Base-by-base conservation (phyloP, 2,113 vertebrate species). In the Oryzias melastigma region DNA sequence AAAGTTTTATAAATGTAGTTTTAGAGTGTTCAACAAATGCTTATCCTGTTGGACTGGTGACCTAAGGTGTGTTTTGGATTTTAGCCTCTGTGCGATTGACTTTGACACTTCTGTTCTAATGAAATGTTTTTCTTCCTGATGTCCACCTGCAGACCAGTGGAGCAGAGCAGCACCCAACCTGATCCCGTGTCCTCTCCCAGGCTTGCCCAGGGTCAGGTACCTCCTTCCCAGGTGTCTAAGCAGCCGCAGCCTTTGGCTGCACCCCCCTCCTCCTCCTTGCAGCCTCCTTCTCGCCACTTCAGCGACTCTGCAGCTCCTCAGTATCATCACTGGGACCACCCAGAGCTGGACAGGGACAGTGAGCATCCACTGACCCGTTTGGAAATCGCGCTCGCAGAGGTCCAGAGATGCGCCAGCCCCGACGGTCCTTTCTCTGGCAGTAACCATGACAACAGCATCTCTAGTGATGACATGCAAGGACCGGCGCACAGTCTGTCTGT, bases 401-500 rank as follows among this genome's bases (percentile, higher is more conserved):
- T 90, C 14, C 91, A 90, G 70, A 87, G 77, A 8, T 81, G 85
- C 5, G 68, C 85, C 65, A 58, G 64, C 19, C 83, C 88, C 0
- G 85, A 91, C 15, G 80, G 83, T 0, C 55, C 17, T 0, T 5
- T 46, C 47, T 56, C 74, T 0, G 48, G 73, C 54, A 64, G 86
- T 68, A 86, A 78, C 50, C 80, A 83, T 16, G 76, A 66, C 1
- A 70, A 73, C 64, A 29, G 58, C 15, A 17, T 16, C 16, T 4
- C 14, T 5, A 51, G 10, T 0, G 61, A 78, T 1, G 90, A 75
- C 61, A 35, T 70, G 45, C 91, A 92, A 0, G 71, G 58, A 53
- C 50, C 60, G 17, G 12, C 81, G 75, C 89, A 35, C 71, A 88
- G 80, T 73, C 92, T 93, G 77, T 96, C 94, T 0, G 97, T 99